Base-by-base conservation (phyloP, 2,888 invertebrate genomes). In the Hyppa rectilinea region DNA sequence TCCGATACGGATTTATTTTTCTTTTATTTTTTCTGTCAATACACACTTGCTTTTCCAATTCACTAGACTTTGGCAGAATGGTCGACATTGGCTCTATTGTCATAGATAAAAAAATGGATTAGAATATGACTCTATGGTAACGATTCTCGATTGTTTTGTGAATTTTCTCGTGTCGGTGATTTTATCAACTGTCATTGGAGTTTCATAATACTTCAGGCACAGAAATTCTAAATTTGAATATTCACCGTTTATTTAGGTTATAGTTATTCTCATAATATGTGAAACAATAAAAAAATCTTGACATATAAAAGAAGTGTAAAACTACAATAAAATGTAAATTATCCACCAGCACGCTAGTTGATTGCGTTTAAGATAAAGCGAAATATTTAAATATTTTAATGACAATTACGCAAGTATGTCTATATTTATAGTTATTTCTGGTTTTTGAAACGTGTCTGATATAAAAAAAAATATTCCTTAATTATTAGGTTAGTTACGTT, bases 311-410 rank as follows among this genome's bases (percentile, higher is more conserved):
- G 4, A 56, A 20, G 26, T 12, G 4, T 34, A 10, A 34, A n/a
- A 40, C 9, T 61, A 17, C 26, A 61, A 34, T 40, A 61, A 73
- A 31, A 50, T 29, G 17, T 36, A n/a, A 6, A 73, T 50, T 26
- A 40, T 17, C 20, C 9, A 17, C 1, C 26, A 31, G 26, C 47
- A 40, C 0, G 4, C 31, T 31, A 1, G 5, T 34, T 17, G 38
- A 38, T 45, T 7, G 2, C 31, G 1, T 26, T 14, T 6, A 6
- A 14, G 7, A 38, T n/a, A 14, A 26, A 71, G 9, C 10, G 4
- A 34, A 29, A 47, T 34, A 50, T 31, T 3, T 43, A 26, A 66
- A 66, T 31, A 38, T 47, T 38, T 10, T 20, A 38, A 23, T 56
- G 17, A 23, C 5, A 12, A 36, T 23, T 23, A 14, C 36, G 14